Evolutionary conservation across 1,140 invertebrate species (phyloP).

Genomic region (Nixonia krombeini): DNA sequence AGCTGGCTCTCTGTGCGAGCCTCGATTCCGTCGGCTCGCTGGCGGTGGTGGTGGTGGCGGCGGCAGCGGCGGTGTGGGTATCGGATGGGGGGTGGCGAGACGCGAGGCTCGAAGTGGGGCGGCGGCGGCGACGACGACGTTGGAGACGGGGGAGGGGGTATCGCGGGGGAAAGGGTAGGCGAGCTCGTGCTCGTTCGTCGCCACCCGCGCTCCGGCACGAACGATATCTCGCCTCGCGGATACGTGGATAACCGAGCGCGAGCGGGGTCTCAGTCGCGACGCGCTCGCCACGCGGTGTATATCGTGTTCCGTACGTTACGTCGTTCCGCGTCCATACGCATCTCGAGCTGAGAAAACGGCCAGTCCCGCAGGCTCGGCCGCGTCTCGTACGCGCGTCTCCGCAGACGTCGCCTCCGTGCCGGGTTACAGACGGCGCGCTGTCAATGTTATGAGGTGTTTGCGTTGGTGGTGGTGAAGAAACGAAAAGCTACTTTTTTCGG

Average conservation of each 20-base stretch:
- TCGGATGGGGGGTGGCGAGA: conserved; percentile 9
- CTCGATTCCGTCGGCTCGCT: conserved; percentile 28
- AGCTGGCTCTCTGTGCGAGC: conserved; percentile 20
- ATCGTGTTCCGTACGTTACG: conserved; percentile 52
- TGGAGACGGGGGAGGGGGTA: conserved; percentile 4
- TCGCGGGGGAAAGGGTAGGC: conserved; percentile 15
- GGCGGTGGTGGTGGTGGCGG: conserved; percentile 13
- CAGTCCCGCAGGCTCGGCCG: conserved; percentile 30
- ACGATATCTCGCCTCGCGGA: conserved; percentile 51
- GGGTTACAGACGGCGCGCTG: neutral
- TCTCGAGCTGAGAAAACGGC: conserved; percentile 16
- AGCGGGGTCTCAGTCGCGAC: conserved; percentile 69
- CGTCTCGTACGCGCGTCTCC: conserved; percentile 23
- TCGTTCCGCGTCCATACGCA: conserved; percentile 20
- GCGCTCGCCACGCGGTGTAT: conserved; percentile 70
- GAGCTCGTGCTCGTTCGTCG: conserved; percentile 20
- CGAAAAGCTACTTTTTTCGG: no score
- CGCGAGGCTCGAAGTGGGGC: conserved; percentile 2
- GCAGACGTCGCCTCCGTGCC: neutral
- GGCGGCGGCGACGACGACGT: neutral
- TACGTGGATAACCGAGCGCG: conserved; percentile 47
- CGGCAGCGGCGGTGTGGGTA: conserved; percentile 1
- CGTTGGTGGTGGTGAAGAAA: conserved; percentile 21
- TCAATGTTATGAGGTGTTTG: conserved; percentile 28
- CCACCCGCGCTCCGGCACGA: conserved; percentile 41